Conservation (phyloP, 1,140 invertebrate species). For the Phocides pigmalion region DNA sequence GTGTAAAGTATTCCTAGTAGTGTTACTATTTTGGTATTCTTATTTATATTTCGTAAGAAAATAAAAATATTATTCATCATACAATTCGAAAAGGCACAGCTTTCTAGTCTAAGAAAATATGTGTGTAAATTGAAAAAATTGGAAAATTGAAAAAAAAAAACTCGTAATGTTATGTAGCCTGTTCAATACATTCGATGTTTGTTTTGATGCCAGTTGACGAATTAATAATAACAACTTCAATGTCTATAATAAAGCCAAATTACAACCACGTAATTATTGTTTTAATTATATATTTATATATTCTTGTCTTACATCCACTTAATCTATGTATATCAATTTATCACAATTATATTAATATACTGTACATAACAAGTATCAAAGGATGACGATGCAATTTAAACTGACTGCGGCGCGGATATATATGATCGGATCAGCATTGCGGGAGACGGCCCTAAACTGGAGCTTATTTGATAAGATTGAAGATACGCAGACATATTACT, state of each 20-base stretch:
- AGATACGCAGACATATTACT: no score
- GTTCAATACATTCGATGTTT: conserved; percentile 1
- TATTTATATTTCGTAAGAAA: not conserved
- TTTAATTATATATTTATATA: conserved; percentile 10
- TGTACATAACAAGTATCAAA: no score
- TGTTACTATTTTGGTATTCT: not conserved
- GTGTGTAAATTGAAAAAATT: conserved; percentile 12
- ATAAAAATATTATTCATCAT: not conserved
- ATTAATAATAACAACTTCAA: conserved; percentile 8
- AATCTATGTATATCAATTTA: not conserved
- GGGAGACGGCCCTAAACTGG: no score
- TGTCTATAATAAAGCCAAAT: conserved; percentile 50
- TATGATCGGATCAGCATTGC: no score
- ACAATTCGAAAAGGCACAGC: conserved; percentile 7
- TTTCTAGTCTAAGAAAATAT: conserved; percentile 13
- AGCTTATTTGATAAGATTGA: no score
- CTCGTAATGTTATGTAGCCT: conserved; percentile 8
- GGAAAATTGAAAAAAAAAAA: conserved; percentile 4
- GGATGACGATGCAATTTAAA: no score
- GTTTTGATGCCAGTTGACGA: conserved; percentile 16
- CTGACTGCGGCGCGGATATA: no score
- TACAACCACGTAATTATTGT: conserved; percentile 41
- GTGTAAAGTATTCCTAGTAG: not conserved
- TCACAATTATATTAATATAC: not conserved
- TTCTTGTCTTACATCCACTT: not conserved